These are phyloP conservation scores for Amazona vittata DNA, from an alignment of 2,113 vertebrate species.

Conservation along the genomic window DNA sequence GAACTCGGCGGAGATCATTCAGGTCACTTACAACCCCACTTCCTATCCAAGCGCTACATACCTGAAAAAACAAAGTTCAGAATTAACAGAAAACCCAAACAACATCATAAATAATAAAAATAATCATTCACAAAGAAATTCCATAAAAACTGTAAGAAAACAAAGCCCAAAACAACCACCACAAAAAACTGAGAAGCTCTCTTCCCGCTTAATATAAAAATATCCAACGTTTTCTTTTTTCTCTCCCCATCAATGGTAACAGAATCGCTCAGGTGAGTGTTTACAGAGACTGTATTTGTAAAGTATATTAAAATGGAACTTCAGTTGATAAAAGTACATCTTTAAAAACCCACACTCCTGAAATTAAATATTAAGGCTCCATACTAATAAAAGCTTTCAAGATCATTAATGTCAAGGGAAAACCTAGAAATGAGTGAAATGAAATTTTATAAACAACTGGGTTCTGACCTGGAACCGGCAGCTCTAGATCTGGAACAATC, in stretches of 20 bases:
- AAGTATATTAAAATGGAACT: background rate
- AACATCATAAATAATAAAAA: background rate
- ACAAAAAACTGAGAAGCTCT: background rate
- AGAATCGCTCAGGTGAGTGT: background rate
- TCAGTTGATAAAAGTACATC: background rate
- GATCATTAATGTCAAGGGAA: background rate
- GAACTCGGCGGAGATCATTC: slow-evolving; percentile 94
- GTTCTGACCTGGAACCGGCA: background rate
- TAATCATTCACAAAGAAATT: fast-evolving
- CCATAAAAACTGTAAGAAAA: background rate
- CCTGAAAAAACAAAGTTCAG: slow-evolving; percentile 74
- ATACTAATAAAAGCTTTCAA: background rate
- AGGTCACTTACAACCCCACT: slow-evolving; percentile 98
- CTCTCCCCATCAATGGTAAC: background rate
- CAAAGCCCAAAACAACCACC: background rate
- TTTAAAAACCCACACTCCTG: background rate
- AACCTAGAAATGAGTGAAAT: background rate
- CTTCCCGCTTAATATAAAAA: background rate
- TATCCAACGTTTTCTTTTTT: background rate
- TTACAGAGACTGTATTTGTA: background rate
- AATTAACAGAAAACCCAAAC: background rate
- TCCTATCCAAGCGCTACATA: slow-evolving; percentile 97
- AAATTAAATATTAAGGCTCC: background rate
- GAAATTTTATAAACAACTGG: background rate
- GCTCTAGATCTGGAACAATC: background rate